Percentiles rank a stretch among this genome's conserved stretches.
These are phyloP conservation scores for Rhombomys opimus DNA, from an alignment of 2,113 vertebrate species.

Conservation along the genomic window DNA sequence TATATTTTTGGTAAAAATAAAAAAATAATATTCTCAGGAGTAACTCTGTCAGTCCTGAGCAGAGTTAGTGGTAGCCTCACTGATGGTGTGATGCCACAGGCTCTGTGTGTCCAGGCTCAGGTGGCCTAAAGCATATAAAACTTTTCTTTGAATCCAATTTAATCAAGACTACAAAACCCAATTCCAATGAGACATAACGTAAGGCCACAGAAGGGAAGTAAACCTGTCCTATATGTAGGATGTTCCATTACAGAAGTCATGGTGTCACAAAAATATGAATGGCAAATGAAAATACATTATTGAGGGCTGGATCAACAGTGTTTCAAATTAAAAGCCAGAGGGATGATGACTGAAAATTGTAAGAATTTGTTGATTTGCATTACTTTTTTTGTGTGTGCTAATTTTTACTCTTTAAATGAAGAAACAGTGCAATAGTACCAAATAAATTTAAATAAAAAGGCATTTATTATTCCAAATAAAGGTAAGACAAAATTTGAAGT, in stretches of 20 bases:
- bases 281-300: neutral
- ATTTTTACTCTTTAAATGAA: neutral
- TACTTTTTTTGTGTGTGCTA: neutral
- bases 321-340: neutral
- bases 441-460: neutral
- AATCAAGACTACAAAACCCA: neutral
- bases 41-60: neutral
- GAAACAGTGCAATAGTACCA: neutral
- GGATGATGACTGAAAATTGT: neutral
- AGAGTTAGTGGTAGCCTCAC: neutral
- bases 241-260: neutral
- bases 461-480: neutral
- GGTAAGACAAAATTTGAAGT: neutral
- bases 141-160: neutral
- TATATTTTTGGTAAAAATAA: neutral
- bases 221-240: neutral
- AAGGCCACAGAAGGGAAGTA: neutral
- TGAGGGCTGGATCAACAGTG: neutral
- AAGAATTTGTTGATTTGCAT: neutral
- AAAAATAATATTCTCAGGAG: neutral
- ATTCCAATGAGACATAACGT: neutral
- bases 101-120: neutral
- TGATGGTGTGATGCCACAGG: neutral
- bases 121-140: neutral
- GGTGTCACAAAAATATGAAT: neutral